Base-by-base conservation (phyloP, 2,797 vertebrate genomes). In the Scleropages formosus region DNA sequence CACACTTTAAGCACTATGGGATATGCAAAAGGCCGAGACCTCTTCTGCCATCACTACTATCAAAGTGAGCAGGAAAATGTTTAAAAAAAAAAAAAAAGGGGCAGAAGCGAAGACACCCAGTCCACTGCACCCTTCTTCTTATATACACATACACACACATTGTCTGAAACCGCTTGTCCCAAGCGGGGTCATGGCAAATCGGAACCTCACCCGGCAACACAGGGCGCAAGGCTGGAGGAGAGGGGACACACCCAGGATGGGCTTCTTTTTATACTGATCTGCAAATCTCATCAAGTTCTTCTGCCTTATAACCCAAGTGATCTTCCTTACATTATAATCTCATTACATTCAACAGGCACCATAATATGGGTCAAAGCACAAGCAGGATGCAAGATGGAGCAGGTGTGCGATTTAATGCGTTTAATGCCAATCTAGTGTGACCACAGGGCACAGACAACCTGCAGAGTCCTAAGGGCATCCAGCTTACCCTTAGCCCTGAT, bases 241-340 rank as follows among this genome's bases (percentile, higher is more conserved):
- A n/a, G n/a, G n/a, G n/a, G n/a, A n/a, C n/a, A n/a, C n/a, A n/a
- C n/a, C n/a, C n/a, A n/a, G n/a, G n/a, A n/a, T n/a, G n/a, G n/a
- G n/a, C n/a, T 53, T 53, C 8, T 12, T 15, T 13, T 13, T 62
- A 10, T 62, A 73, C 62, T 8, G 72, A 73, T 73, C 72, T 72
- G 47, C n/a, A 60, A 4, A 44, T 73, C 20, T 61, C 72, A 73
- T 49, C 31, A 59, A 73, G 27, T 18, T n/a, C 39, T 73, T 44
- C 62, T 39, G 24, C 8, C 51, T 71, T 22, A 56, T 47, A 56
- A 56, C 53, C 68, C 68, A 53, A 4, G n/a, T 26, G 59, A 49
- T 73, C 62, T 62, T 39, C 26, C 20, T 46, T 47, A 62, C 20
- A 31, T 47, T 18, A 24, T 47, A 46, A 46, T 47, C 58, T 44